Evolutionary conservation across 2,113 vertebrate genomes (phyloP).

Genomic region (Chloebia gouldiae): DNA sequence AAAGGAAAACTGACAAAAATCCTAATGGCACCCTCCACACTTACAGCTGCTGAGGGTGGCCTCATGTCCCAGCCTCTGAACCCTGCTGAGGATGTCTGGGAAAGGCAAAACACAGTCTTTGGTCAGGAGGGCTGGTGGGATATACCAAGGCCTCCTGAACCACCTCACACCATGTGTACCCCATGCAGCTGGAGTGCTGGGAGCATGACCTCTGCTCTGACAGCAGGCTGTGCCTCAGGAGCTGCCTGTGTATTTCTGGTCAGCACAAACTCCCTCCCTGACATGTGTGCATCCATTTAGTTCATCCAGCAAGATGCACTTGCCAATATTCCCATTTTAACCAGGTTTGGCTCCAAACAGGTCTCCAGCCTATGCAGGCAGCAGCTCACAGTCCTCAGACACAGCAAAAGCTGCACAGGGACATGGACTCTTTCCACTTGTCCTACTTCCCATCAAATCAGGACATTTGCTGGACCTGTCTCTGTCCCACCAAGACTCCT

Average conservation of each 20-base stretch:
- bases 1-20: neutral
- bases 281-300: accelerated
- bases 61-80: accelerated
- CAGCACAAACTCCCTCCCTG: neutral
- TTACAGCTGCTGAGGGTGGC: neutral
- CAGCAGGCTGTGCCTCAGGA: neutral
- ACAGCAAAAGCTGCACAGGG: neutral
- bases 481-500: neutral
- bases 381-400: neutral
- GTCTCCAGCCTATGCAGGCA: neutral
- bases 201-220: accelerated
- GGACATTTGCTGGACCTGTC: neutral
- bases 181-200: neutral
- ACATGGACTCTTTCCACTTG: neutral
- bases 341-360: neutral
- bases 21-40: accelerated
- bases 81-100: neutral
- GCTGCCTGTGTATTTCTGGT: neutral
- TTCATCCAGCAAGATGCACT: neutral
- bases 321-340: neutral
- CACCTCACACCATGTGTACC: neutral
- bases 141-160: neutral
- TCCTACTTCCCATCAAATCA: neutral
- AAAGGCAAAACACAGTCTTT: accelerated
- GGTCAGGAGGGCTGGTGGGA: neutral